Evolutionary conservation across 2,888 invertebrate species (phyloP).

Genomic region (Scrobipalpa costella): DNA sequence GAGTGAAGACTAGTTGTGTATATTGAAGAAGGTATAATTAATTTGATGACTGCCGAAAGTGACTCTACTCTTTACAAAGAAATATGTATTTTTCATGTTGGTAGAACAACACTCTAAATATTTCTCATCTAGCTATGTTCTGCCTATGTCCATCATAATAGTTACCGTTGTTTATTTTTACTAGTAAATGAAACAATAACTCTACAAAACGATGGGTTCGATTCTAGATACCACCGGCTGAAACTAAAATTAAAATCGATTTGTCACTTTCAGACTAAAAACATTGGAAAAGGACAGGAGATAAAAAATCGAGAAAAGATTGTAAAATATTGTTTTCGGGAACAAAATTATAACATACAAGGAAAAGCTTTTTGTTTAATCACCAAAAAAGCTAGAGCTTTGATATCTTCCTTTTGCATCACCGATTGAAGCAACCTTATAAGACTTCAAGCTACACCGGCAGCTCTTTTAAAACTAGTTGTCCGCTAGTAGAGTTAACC

Average conservation of each 20-base stretch:
- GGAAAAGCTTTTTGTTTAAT: not conserved
- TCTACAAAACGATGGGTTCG: too few relatives aligned
- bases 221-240: too few relatives aligned
- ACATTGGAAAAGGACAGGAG: not conserved
- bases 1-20: not conserved
- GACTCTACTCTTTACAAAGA: too few relatives aligned
- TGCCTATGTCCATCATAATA: too few relatives aligned
- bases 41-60: too few relatives aligned
- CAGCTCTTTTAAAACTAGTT: slow-evolving; percentile 11
- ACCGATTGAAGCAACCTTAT: not conserved
- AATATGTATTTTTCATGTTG: too few relatives aligned
- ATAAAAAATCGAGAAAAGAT: not conserved
- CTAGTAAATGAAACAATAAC: too few relatives aligned
- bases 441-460: not conserved
- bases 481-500: slow-evolving; percentile 41
- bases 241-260: too few relatives aligned
- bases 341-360: not conserved
- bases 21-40: not conserved
- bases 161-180: too few relatives aligned
- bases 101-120: too few relatives aligned
- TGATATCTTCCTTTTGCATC: not conserved
- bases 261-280: too few relatives aligned
- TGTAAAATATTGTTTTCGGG: not conserved
- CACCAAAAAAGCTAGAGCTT: not conserved
- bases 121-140: too few relatives aligned